Percentiles rank a stretch among this genome's conserved stretches.
These are phyloP conservation scores for Buphagus erythrorhynchus DNA, from an alignment of 2,797 vertebrate genomes.

Conservation along the genomic window DNA sequence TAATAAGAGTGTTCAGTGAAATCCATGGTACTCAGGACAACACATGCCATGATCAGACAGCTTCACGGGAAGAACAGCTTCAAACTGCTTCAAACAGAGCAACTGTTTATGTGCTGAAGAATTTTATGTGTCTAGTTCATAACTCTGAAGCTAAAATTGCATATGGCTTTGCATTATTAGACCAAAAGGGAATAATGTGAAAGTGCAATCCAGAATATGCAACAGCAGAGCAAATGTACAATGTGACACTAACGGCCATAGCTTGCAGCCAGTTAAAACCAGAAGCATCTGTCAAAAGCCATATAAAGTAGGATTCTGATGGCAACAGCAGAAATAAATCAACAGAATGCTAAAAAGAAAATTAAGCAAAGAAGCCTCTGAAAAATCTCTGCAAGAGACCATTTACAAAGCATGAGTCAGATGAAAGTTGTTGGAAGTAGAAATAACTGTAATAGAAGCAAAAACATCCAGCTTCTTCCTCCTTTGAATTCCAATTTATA, in stretches of 20 bases:
- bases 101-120: not conserved
- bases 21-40: not conserved
- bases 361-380: slow-evolving; percentile 4
- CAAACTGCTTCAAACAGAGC: not conserved
- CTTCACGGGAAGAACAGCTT: not conserved
- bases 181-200: not conserved
- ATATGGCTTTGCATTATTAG: not conserved
- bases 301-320: not conserved
- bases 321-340: slow-evolving; percentile 8
- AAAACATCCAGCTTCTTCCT: not conserved
- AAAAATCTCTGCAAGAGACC: not conserved
- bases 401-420: not conserved
- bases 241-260: not conserved
- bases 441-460: not conserved
- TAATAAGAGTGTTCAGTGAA: not conserved
- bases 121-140: not conserved
- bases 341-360: slow-evolving; percentile 21
- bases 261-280: not conserved
- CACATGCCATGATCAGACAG: not conserved
- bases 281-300: slow-evolving; percentile 24
- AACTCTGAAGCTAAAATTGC: not conserved
- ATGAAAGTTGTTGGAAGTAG: not conserved
- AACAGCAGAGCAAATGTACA: not conserved
- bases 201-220: not conserved
- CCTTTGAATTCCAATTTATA: not conserved